These are phyloP conservation scores for Bombus huntii DNA, from an alignment of 1,140 invertebrate genomes.

Conservation along the genomic window DNA sequence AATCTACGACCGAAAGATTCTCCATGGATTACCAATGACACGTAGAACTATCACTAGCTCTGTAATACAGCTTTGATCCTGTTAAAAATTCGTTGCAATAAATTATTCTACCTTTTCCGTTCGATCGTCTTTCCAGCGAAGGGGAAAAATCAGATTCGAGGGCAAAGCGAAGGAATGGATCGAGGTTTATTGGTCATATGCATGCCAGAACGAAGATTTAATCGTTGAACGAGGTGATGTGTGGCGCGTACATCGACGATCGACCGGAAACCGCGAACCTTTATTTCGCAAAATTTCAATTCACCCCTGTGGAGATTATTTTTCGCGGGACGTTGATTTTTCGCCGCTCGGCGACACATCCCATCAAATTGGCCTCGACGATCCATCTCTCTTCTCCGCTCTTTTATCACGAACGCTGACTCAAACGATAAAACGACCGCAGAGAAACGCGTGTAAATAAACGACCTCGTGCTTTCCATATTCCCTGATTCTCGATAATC, in stretches of 20 bases:
- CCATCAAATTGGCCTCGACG: slow-evolving; percentile 10
- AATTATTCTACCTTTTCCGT: too few species aligned
- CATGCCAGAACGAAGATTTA: slow-evolving; percentile 30
- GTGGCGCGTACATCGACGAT: slow-evolving; percentile 1
- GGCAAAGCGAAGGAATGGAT: background rate
- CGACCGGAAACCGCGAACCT: slow-evolving; percentile 27
- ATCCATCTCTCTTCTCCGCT: slow-evolving; percentile 1
- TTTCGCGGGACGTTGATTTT: slow-evolving; percentile 44
- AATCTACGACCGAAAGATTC: too few species aligned
- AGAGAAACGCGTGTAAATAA: background rate
- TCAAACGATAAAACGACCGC: background rate
- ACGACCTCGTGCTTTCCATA: background rate
- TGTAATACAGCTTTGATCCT: background rate
- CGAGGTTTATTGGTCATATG: slow-evolving; percentile 28
- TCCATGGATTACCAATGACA: too few species aligned
- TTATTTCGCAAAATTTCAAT: slow-evolving; percentile 44
- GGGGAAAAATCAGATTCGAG: background rate
- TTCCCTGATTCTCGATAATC: background rate
- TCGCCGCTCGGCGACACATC: background rate
- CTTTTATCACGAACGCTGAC: too few species aligned
- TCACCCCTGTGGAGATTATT: slow-evolving; percentile 24
- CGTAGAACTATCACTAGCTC: background rate
- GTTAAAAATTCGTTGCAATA: background rate
- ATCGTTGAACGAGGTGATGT: slow-evolving; percentile 36
- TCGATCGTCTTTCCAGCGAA: background rate